phyloP scores from a whole-genome alignment of 2,888 invertebrate genomes.

The Sinopyrophorus schimmeli region DNA sequence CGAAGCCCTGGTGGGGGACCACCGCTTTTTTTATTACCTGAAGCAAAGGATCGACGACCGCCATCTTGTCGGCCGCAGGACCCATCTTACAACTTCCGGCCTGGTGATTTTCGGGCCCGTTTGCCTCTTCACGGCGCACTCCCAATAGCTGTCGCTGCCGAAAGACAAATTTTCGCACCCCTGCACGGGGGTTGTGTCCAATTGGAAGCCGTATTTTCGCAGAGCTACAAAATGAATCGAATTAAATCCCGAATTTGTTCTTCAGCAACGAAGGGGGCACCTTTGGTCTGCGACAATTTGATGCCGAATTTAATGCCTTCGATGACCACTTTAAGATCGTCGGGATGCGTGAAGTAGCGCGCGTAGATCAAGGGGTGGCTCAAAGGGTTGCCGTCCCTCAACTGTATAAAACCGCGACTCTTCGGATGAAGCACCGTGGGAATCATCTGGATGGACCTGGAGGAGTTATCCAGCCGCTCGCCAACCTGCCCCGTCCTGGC shows the following conservation, averaged over 20 bases:
- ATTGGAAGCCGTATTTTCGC: constrained; percentile 70
- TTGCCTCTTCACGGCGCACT: constrained; percentile 61
- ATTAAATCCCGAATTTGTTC: no score
- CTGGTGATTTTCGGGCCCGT: constrained; percentile 70
- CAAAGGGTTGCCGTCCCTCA: constrained; percentile 75
- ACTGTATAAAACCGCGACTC: constrained; percentile 76
- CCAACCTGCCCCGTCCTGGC: constrained; percentile 86
- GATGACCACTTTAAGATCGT: constrained; percentile 77
- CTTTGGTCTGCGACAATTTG: constrained; percentile 69
- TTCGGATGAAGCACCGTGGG: constrained; percentile 85
- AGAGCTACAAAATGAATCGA: constrained; percentile 47
- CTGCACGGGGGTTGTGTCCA: constrained; percentile 72
- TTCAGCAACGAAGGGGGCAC: no score
- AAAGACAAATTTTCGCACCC: constrained; percentile 77
- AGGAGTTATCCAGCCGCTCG: constrained; percentile 70
- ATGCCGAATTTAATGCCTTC: constrained; percentile 84
- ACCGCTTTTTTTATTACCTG: no score
- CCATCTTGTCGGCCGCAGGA: constrained; percentile 58
- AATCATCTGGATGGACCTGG: constrained; percentile 72
- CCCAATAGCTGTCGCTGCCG: constrained; percentile 68
- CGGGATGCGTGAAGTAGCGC: constrained; percentile 75
- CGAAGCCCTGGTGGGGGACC: no score
- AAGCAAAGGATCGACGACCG: constrained; percentile 60
- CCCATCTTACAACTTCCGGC: constrained; percentile 69
- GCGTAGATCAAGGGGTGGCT: constrained; percentile 84